These are phyloP conservation scores for Bugula neritina DNA, from an alignment of 2,888 invertebrate genomes.

Conservation along the genomic window DNA sequence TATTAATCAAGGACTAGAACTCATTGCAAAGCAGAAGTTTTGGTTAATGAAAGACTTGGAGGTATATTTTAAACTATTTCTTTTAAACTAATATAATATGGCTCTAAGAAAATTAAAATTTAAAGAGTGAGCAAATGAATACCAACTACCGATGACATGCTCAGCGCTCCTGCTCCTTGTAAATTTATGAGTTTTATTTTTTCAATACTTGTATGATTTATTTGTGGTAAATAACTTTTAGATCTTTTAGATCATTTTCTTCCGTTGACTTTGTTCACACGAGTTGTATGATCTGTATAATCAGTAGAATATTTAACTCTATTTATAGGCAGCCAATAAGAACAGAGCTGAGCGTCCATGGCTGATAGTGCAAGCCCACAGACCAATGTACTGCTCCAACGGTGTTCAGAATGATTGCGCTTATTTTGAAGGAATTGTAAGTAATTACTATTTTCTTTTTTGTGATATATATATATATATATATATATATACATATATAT, in stretches of 20 bases:
- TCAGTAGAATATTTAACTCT: too few relatives aligned
- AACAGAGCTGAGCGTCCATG: constrained; percentile 50
- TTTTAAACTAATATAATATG: too few relatives aligned
- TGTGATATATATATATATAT: background rate
- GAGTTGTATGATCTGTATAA: too few relatives aligned
- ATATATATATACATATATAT: background rate
- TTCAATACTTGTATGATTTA: too few relatives aligned
- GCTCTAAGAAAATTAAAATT: too few relatives aligned
- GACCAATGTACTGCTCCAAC: constrained; percentile 59
- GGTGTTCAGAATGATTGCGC: constrained; percentile 72
- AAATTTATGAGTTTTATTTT: too few relatives aligned
- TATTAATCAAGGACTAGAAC: constrained; percentile 74
- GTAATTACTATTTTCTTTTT: constrained; percentile 7
- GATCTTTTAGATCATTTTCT: too few relatives aligned
- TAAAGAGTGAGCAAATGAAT: too few relatives aligned
- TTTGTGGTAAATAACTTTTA: too few relatives aligned
- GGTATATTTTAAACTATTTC: constrained; percentile 40
- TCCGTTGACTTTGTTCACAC: too few relatives aligned
- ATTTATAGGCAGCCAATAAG: constrained; percentile 47
- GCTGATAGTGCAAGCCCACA: constrained; percentile 52
- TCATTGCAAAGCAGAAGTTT: constrained; percentile 57
- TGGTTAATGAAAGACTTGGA: constrained; percentile 80
- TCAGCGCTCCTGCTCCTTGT: too few relatives aligned
- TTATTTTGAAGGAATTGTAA: constrained; percentile 42
- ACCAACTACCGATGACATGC: too few relatives aligned